Conservation (phyloP, 1,140 invertebrate species). For the Andricus grossulariae region DNA sequence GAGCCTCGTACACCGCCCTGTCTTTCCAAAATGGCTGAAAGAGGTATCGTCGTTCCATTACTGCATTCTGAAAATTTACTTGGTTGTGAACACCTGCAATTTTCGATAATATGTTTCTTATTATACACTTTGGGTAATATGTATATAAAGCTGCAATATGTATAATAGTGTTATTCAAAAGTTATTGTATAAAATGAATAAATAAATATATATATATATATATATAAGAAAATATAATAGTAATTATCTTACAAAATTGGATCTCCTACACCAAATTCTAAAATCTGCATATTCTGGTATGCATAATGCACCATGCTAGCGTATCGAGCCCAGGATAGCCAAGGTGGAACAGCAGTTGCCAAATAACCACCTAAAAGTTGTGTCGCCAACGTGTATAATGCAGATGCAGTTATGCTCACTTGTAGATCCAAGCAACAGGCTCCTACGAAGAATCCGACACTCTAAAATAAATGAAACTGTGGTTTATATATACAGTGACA, state of each 20-base stretch:
- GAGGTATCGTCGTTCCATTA: slow-evolving; percentile 80
- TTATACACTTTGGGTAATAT: background rate
- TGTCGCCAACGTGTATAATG: slow-evolving; percentile 87
- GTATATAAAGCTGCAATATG: background rate
- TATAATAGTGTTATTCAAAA: background rate
- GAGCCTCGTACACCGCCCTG: slow-evolving; percentile 78
- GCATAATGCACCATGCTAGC: slow-evolving; percentile 89
- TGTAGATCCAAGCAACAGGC: slow-evolving; percentile 89
- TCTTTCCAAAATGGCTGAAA: slow-evolving; percentile 81
- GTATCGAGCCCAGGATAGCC: slow-evolving; percentile 89
- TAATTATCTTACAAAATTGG: slow-evolving; percentile 79
- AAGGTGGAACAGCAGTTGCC: slow-evolving; percentile 85
- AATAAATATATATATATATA: background rate
- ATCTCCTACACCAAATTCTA: slow-evolving; percentile 86
- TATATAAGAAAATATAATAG: slow-evolving; percentile 12
- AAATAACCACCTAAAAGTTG: slow-evolving; percentile 90
- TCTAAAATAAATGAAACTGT: slow-evolving; percentile 74
- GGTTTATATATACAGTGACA: background rate
- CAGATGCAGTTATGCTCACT: slow-evolving; percentile 87
- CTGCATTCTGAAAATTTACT: slow-evolving; percentile 83
- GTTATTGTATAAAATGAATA: background rate
- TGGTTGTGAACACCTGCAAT: slow-evolving; percentile 80
- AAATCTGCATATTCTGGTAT: slow-evolving; percentile 90
- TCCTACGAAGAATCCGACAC: slow-evolving; percentile 89
- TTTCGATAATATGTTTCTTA: background rate